A percentile compares a stretch with the other conserved stretches of the same genome.
Conservation (phyloP, 2,888 invertebrate genomes). For the Junonia oenone region DNA sequence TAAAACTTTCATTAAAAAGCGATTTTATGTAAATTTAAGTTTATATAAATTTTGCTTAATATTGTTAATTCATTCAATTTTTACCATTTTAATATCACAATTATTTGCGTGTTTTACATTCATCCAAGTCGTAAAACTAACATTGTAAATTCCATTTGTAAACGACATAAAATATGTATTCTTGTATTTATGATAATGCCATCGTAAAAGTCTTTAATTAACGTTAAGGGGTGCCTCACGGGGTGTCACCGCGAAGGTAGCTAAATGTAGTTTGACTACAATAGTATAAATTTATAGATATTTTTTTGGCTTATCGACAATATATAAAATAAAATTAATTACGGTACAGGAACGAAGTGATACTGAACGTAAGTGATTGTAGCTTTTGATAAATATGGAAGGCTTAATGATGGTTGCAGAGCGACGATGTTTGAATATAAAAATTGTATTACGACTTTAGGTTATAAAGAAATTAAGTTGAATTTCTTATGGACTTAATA, state of each 20-base stretch:
- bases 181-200: slow-evolving; percentile 27
- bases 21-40: not conserved
- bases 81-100: not conserved
- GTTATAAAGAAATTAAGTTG: too few species aligned
- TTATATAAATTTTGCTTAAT: not conserved
- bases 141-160: not conserved
- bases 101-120: not conserved
- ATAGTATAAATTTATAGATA: slow-evolving; percentile 33
- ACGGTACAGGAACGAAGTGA: slow-evolving; percentile 29
- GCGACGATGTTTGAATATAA: not conserved
- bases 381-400: slow-evolving; percentile 35
- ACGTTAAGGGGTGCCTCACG: slow-evolving; percentile 2
- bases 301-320: slow-evolving; percentile 31
- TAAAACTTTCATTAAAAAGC: not conserved
- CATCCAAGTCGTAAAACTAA: not conserved
- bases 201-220: slow-evolving; percentile 20
- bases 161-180: not conserved
- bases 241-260: slow-evolving; percentile 36
- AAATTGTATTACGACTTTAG: not conserved
- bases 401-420: slow-evolving; percentile 3
- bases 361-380: slow-evolving; percentile 27
- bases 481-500: too few species aligned
- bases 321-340: slow-evolving; percentile 20
- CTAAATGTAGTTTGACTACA: slow-evolving; percentile 54
- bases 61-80: not conserved